Evolutionary conservation across 2,888 invertebrate species (phyloP), one percentile per base, ranked within the genome.

Genomic region (Apamea epomidion): DNA sequence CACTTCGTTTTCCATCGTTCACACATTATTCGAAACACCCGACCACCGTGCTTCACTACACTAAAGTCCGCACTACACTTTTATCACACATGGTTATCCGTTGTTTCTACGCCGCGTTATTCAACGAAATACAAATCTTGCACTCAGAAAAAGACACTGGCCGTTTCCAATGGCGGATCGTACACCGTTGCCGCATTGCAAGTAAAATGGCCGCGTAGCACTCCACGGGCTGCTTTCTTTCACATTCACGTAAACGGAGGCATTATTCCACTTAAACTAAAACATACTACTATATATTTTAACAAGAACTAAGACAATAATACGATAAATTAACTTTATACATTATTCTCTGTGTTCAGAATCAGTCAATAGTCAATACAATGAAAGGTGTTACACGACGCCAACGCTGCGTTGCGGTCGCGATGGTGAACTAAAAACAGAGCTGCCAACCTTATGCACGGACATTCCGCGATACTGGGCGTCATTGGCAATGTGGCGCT

Each of bases 1-100:
- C 97, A 98, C 98, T 98, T 98, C 98, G 97, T 98, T 98, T 98
- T 98, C 98, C 98, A 98, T 98, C 97, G 97, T 97, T 97, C 97
- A 96, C 97, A 97, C 97, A 97, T 97, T 96, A 97, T 97, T 97
- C 96, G 96, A 96, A 97, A 94, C 97, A 97, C 97, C 96, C 97
- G 96, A 96, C 96, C 97, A 96, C 97, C 96, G 97, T 97, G 96
- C 95, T 96, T 96, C 97, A 97, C 97, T 96, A 96, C 97, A 97
- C 97, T 94, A 95, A 96, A 95, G 96, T 97, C 97, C 97, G 97
- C 97, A 97, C 97, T 95, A 94, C 97, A 97, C 97, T 95, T 95
- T 94, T 95, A 96, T 94, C 95, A 97, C 97, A 96, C 97, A 97
- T 97, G 96, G 95, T 95, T 94, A 95, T 93, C 94, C 95, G 92